Evolutionary conservation across 2,888 invertebrate species (phyloP).

Genomic region (Isoperla grammatica): DNA sequence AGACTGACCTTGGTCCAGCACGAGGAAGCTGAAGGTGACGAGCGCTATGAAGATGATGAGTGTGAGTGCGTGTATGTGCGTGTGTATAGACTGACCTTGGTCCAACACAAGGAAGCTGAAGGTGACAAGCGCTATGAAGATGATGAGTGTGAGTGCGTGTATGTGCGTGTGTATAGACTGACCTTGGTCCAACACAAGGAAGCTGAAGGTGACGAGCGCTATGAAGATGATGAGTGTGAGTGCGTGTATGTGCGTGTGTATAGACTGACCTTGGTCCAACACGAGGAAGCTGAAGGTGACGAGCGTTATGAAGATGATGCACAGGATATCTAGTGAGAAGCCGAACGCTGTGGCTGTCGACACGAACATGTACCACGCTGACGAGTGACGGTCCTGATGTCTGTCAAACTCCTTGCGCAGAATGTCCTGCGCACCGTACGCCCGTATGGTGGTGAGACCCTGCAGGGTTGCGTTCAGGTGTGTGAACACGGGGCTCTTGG

Average conservation of each 20-base stretch:
- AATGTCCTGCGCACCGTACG: conserved; percentile 62
- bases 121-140: conserved; percentile 82
- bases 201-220: conserved; percentile 76
- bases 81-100: no score
- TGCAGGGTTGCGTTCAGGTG: conserved; percentile 74
- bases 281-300: conserved; percentile 83
- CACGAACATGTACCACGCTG: conserved; percentile 88
- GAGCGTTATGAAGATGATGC: conserved; percentile 75
- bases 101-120: conserved; percentile 73
- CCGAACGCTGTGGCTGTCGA: conserved; percentile 89
- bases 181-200: conserved; percentile 63
- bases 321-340: conserved; percentile 85
- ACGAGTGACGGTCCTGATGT: conserved; percentile 76
- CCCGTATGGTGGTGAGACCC: conserved; percentile 74
- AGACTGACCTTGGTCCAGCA: conserved; percentile 55
- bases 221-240: conserved; percentile 84
- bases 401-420: conserved; percentile 53
- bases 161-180: no score
- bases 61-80: no score
- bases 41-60: conserved; percentile 80
- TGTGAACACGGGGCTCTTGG: conserved; percentile 77
- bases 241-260: no score
- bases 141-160: conserved; percentile 77
- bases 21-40: conserved; percentile 80
- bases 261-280: conserved; percentile 51